Conservation (phyloP, 2,888 invertebrate genomes). For the Steinernema scapterisci region DNA sequence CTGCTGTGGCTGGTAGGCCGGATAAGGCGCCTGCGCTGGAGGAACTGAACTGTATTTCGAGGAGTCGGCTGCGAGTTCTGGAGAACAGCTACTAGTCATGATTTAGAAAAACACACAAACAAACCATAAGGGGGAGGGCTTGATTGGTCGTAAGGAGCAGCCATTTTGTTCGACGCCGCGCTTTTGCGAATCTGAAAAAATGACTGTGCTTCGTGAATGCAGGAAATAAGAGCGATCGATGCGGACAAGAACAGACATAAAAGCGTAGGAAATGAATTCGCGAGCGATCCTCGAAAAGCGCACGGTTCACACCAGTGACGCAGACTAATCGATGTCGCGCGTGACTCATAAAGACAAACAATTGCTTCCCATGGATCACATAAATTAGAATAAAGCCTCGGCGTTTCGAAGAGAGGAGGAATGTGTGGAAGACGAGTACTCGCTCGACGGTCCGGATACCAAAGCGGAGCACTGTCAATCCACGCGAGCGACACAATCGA, state of each 20-base stretch:
- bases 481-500: too few relatives aligned
- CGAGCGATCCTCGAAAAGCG: too few relatives aligned
- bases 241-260: not conserved
- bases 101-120: not conserved
- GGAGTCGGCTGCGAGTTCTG: not conserved
- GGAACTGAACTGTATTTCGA: constrained; percentile 24
- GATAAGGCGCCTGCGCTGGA: not conserved
- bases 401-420: too few relatives aligned
- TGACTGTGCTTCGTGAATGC: not conserved
- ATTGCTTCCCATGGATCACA: too few relatives aligned
- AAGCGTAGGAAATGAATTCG: not conserved
- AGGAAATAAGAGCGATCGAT: not conserved
- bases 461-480: too few relatives aligned
- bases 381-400: too few relatives aligned
- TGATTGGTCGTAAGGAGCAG: not conserved
- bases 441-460: too few relatives aligned
- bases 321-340: too few relatives aligned
- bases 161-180: not conserved
- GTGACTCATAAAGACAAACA: too few relatives aligned
- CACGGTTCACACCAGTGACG: too few relatives aligned
- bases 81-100: not conserved
- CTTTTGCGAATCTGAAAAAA: not conserved
- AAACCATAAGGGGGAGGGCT: constrained; percentile 11
- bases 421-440: too few relatives aligned
- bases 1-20: constrained; percentile 5